Evolutionary conservation across 1,140 invertebrate species (phyloP).

Genomic region (Ridgeia piscesae): DNA sequence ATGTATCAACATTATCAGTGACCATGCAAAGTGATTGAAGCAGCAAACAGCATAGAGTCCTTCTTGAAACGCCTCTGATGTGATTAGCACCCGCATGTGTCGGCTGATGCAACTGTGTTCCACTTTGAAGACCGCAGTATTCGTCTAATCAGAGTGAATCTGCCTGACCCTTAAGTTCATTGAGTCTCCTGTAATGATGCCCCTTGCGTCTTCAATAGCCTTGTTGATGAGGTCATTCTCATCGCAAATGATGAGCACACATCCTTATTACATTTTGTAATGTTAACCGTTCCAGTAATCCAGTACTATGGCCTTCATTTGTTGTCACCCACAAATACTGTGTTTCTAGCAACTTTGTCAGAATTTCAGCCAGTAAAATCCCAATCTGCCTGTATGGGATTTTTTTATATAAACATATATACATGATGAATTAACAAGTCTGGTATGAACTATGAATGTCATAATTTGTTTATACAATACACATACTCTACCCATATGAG

Average conservation of each 20-base stretch:
- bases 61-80: not conserved
- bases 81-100: not conserved
- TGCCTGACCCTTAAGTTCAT: not conserved
- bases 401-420: too few relatives aligned
- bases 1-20: constrained; percentile 1
- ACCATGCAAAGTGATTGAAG: constrained; percentile 1
- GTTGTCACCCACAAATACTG: too few relatives aligned
- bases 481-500: too few relatives aligned
- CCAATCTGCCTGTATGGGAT: too few relatives aligned
- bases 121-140: not conserved
- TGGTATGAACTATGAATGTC: too few relatives aligned
- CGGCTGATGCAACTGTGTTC: not conserved
- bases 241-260: not conserved
- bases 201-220: not conserved
- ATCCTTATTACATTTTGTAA: not conserved
- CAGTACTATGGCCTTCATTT: too few relatives aligned
- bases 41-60: not conserved
- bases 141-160: not conserved
- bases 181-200: not conserved
- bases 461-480: too few relatives aligned
- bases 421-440: too few relatives aligned
- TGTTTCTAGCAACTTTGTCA: too few relatives aligned
- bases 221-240: not conserved
- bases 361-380: too few relatives aligned
- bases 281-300: not conserved